Evolutionary conservation across 2,888 invertebrate genomes (phyloP), one percentile per base, ranked within the genome.

Genomic region (Phyllotreta cruciferae): DNA sequence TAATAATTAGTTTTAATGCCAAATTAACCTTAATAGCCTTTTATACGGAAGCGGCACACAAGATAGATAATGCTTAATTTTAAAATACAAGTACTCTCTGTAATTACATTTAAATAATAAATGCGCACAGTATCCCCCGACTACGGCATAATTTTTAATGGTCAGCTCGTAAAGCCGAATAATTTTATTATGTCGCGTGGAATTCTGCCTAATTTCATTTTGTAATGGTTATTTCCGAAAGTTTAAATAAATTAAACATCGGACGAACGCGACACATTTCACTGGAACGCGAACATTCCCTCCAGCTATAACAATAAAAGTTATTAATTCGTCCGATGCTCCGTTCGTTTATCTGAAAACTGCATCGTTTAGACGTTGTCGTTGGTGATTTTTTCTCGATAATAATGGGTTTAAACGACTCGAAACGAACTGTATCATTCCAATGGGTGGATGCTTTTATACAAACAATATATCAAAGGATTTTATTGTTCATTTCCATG

Each of bases 281-380:
- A 56, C 61, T 61, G 58, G 63, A 63, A 63, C 61, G 64, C 55
- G 60, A 55, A 65, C 62, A 47, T 56, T 61, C 49, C 61, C 42
- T 60, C 9, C 44, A 37, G 58, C 56, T 52, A 65, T 65, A 62
- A 63, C 65, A 63, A 65, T 67, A 65, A 63, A 67, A 61, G 50
- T 60, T 55, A 55, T 55, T 55, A 61, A 55, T 63, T 58, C 56
- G 65, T 63, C 58, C 50, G 50, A 36, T 44, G 44, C 6, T 50
- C 50, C 24, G 35, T 34, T 7, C 36, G 36, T 50, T 52, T 37
- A 52, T 37, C 52, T 10, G 37, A 8, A 37, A 52, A 37, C 38
- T 52, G 38, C 52, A 52, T 52, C 38, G 38, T 37, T 52, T 14
- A 24, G 11, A 37, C 37, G 9, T 37, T 52, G 52, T 52, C 38